Conservation (phyloP, 1,140 invertebrate genomes). For the Gerris buenoi region DNA sequence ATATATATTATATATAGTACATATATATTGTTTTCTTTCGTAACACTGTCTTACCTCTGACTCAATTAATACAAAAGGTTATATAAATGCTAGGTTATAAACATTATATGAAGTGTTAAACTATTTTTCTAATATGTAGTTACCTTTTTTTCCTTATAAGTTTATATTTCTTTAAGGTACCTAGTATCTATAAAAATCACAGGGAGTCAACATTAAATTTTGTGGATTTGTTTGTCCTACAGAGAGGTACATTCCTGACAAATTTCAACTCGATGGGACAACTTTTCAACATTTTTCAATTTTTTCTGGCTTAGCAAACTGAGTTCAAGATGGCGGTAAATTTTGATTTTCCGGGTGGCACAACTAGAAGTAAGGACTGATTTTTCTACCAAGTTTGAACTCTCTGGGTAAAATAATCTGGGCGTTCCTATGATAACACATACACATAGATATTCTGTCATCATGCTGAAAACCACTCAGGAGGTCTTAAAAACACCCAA, state of each 20-base stretch:
- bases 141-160: no score
- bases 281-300: neutral
- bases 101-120: no score
- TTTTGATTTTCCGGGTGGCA: neutral
- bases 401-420: neutral
- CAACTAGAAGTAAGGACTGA: neutral
- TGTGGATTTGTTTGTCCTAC: neutral
- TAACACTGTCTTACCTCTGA: no score
- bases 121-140: no score
- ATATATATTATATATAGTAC: no score
- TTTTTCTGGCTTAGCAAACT: neutral
- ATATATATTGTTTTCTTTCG: no score
- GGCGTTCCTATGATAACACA: neutral
- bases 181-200: no score
- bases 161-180: no score
- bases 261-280: neutral
- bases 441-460: neutral
- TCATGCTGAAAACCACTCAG: neutral
- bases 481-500: neutral
- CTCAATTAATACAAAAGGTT: no score
- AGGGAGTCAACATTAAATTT: no score
- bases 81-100: no score
- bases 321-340: neutral
- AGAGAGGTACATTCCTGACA: neutral
- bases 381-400: neutral